Base-by-base conservation (phyloP, 2,113 vertebrate species). In the Calidris pygmaea region DNA sequence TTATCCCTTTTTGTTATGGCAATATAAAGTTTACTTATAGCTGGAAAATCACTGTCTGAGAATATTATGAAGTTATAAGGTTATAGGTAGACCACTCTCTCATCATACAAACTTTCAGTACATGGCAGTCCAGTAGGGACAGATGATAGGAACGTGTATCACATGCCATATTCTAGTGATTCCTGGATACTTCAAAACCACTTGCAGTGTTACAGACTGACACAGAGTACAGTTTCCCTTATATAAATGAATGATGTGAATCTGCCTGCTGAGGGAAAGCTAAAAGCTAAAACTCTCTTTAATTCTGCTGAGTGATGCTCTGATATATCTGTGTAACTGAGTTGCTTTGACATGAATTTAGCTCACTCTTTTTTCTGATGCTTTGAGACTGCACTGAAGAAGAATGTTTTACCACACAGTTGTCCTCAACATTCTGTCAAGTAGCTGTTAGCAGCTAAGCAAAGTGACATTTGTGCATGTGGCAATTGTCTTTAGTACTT, bases 391-490 rank as follows among this genome's bases (percentile, higher is more conserved):
- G n/a, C 73, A 62, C 32, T 1, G 3, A 79, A 75, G 86, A 79
- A 87, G 48, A 94, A 73, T 77, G 50, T 82, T 96, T 92, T 92
- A 35, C 84, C 78, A 89, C 83, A 90, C 58, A 92, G 73, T 95
- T 95, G 90, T 95, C 96, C 84, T 87, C 58, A 89, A 15, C 66
- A 32, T 93, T 95, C 89, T 95, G 86, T 70, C 81, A 96, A 93
- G 47, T 68, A 81, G 84, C 65, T 56, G 90, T 87, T 95, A 92
- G 21, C 76, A 93, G 70, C 45, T 89, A 85, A 89, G 67, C 58
- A 76, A 95, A 93, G 83, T 92, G 94, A 95, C 96, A 97, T 94
- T 86, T 84, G 53, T 91, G 89, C 90, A 92, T 95, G 96, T 96
- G 95, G 95, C 92, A 94, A 92, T 52, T 96, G 92, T 93, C 86